These are phyloP conservation scores for Synchiropus splendidus DNA, from an alignment of 2,113 vertebrate genomes.

Conservation along the genomic window DNA sequence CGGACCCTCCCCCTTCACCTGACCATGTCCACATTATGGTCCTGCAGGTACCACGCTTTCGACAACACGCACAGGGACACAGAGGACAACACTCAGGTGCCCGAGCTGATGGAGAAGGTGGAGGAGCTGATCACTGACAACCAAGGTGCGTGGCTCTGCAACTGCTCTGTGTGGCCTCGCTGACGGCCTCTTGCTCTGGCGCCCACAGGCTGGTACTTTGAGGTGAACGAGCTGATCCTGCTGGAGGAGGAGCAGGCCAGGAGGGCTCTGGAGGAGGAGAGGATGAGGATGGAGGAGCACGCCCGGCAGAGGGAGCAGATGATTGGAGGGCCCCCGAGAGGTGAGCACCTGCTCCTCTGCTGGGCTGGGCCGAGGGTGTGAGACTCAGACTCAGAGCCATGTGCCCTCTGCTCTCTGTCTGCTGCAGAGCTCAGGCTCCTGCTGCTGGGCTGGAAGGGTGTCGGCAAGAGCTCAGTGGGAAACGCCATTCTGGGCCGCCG, in stretches of 20 bases:
- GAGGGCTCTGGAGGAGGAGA: conserved; percentile 56
- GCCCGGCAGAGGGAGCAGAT: conserved; percentile 57
- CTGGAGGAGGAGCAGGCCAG: conserved; percentile 57
- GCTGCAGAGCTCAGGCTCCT: conserved; percentile 59
- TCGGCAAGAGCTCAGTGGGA: conserved; percentile 67
- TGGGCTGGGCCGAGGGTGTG: conserved; percentile 1
- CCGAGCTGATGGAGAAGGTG: conserved; percentile 65
- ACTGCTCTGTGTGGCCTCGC: conserved; percentile 4
- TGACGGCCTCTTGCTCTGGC: background rate
- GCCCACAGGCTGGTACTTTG: conserved; percentile 70
- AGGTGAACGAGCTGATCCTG: conserved; percentile 62
- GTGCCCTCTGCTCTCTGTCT: no score
- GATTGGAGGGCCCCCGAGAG: conserved; percentile 68
- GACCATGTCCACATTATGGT: background rate
- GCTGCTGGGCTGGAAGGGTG: conserved; percentile 67
- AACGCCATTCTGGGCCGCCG: conserved; percentile 63
- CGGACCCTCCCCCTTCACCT: background rate
- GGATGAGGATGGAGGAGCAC: conserved; percentile 59
- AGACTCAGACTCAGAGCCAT: no score
- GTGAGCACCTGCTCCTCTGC: conserved; percentile 25
- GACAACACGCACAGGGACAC: conserved; percentile 59
- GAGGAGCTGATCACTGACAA: conserved; percentile 69
- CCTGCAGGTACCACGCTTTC: conserved; percentile 58
- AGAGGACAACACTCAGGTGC: conserved; percentile 61
- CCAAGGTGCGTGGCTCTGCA: conserved; percentile 44